Base-by-base conservation (phyloP, 2,113 vertebrate species). In the Garra rufa region DNA sequence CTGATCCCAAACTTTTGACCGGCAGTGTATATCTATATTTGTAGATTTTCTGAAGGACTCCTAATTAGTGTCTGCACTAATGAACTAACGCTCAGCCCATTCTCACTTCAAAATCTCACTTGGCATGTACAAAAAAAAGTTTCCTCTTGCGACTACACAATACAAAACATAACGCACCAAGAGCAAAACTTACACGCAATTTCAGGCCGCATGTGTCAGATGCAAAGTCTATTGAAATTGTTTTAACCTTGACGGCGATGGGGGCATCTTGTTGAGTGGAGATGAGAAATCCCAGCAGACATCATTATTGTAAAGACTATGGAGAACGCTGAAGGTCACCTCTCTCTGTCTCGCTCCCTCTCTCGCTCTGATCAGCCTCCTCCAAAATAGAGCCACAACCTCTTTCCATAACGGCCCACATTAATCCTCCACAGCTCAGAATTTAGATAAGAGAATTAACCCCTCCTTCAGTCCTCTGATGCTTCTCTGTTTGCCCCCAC, bases 391-490 rank as follows among this genome's bases (percentile, higher is more conserved):
- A 76, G 76, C 15, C 43, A 38, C 11, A 84, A 76, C 63, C 81
- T 59, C 76, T 81, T 80, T 83, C 38, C 28, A 85, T 77, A 85
- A 85, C 44, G 67, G 69, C 65, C 67, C 48, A 46, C 59, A 79
- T 71, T 46, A 76, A 87, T 69, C 86, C 81, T 83, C 34, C 48
- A 81, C 69, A 65, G 57, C 52, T 85, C 63, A 63, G 83, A 86
- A 84, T 88, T 87, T 86, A 84, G 84, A 89, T 85, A 83, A 84
- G 82, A 75, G 78, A 85, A 89, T 90, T 88, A 89, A 90, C 85
- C 61, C 83, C 48, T 79, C 63, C 48, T 83, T 50, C 80, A 67
- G 81, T 79, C 78, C 76, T 73, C 46, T 57, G 69, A 81, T 61
- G 77, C 26, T 30, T 46, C 50, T 21, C 74, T 79, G 41, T 43